These are phyloP conservation scores for Leucozona laternaria DNA, from an alignment of 2,888 invertebrate species.

Conservation along the genomic window DNA sequence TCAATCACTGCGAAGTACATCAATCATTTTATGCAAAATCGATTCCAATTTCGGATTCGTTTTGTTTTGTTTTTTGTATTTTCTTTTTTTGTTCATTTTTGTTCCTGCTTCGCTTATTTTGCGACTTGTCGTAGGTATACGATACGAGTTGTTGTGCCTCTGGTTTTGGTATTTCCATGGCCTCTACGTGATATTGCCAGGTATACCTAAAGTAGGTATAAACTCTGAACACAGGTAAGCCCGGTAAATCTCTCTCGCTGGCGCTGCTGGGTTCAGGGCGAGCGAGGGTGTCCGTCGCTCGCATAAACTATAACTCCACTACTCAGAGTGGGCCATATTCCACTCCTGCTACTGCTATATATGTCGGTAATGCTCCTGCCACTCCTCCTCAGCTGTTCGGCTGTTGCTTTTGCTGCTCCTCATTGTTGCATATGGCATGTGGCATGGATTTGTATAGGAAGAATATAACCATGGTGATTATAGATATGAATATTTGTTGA, in stretches of 20 bases:
- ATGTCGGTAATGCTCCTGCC: too few species aligned
- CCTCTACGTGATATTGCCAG: constrained; percentile 67
- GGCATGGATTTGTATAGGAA: constrained; percentile 60
- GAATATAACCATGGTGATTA: constrained; percentile 70
- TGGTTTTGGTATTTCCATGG: constrained; percentile 71
- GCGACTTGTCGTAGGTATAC: constrained; percentile 25
- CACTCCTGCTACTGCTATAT: constrained; percentile 9
- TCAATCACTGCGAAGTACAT: constrained; percentile 77
- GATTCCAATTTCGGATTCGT: constrained; percentile 71
- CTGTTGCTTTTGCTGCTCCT: constrained; percentile 47
- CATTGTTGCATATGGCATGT: constrained; percentile 69
- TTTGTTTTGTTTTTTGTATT: neutral
- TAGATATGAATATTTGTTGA: constrained; percentile 68
- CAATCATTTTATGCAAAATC: constrained; percentile 77
- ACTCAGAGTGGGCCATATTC: constrained; percentile 43
- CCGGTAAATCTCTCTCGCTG: constrained; percentile 41
- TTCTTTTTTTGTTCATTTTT: neutral
- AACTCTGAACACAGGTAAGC: constrained; percentile 63
- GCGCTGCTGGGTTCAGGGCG: constrained; percentile 49
- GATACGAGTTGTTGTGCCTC: constrained; percentile 40
- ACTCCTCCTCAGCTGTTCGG: constrained; percentile 12
- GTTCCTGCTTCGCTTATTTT: constrained; percentile 43
- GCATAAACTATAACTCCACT: constrained; percentile 60
- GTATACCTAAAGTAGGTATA: neutral
- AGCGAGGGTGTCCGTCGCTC: constrained; percentile 55